Evolutionary conservation across 2,797 vertebrate species (phyloP).

Genomic region (Nannoperca obscura): DNA sequence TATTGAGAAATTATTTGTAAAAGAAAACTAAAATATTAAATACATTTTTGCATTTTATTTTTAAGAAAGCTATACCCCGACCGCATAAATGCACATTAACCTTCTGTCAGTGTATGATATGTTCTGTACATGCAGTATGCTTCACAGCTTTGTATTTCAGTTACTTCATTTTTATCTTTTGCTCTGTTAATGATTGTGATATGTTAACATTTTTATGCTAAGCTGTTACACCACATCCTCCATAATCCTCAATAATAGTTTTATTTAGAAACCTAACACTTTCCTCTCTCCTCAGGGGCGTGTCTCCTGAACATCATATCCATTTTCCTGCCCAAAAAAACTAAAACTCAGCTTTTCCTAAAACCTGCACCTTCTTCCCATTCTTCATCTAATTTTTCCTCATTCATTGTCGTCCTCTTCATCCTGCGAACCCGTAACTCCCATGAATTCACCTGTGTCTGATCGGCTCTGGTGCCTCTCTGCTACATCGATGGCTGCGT

Average conservation of each 20-base stretch:
- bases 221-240: conserved; percentile 11
- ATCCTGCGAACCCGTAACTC: conserved; percentile 52
- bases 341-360: conserved; percentile 11
- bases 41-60: conserved; percentile 52
- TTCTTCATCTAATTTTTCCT: conserved; percentile 37
- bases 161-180: conserved; percentile 21
- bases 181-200: conserved; percentile 5
- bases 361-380: conserved; percentile 34
- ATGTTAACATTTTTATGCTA: conserved; percentile 9
- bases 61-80: conserved; percentile 13
- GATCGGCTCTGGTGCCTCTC: conserved; percentile 31
- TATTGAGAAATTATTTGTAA: conserved; percentile 37
- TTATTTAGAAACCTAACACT: conserved; percentile 24
- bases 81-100: conserved; percentile 10
- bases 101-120: conserved; percentile 37
- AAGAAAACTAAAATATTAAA: conserved; percentile 49
- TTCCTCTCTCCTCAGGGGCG: conserved; percentile 15
- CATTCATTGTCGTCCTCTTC: conserved; percentile 43
- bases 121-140: conserved; percentile 38
- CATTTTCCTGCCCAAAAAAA: conserved; percentile 37
- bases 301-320: conserved; percentile 57
- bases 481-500: neutral
- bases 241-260: conserved; percentile 4
- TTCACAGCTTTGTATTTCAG: conserved; percentile 72
- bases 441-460: conserved; percentile 38